These are phyloP conservation scores for Andrena hattorfiana DNA, from an alignment of 2,888 invertebrate genomes.

Conservation along the genomic window DNA sequence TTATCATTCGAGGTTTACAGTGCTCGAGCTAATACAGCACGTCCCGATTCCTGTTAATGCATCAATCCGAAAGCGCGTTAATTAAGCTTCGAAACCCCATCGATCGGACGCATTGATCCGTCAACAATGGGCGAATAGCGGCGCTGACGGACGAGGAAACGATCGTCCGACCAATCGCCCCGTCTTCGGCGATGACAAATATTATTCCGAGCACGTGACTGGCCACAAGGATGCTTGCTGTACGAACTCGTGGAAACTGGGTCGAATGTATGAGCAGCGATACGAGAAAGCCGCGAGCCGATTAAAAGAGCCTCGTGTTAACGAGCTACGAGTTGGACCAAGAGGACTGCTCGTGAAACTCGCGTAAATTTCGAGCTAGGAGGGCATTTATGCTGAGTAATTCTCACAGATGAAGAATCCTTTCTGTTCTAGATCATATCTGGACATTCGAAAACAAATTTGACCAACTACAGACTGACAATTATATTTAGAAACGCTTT, in stretches of 20 bases:
- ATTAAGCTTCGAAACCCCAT: not conserved
- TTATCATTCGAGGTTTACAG: conserved; percentile 3
- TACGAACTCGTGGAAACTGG: conserved; percentile 22
- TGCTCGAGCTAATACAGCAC: not conserved
- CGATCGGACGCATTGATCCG: conserved; percentile 4
- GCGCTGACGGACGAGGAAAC: conserved; percentile 26
- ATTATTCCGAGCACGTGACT: not conserved
- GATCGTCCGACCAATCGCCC: not conserved
- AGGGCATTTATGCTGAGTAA: not conserved
- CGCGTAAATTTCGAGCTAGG: not conserved
- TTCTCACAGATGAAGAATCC: not conserved
- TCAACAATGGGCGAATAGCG: conserved; percentile 30
- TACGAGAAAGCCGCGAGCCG: conserved; percentile 3
- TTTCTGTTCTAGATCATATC: not conserved
- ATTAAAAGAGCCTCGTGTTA: conserved; percentile 27
- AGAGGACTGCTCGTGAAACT: not conserved
- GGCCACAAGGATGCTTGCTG: not conserved
- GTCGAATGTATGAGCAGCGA: conserved; percentile 6
- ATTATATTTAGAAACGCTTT: no score
- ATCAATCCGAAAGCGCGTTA: not conserved
- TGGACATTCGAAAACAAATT: no score
- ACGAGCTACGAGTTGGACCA: not conserved
- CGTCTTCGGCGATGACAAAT: conserved; percentile 36
- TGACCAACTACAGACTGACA: no score
- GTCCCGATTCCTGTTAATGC: not conserved